A percentile compares a stretch with the other conserved stretches of the same genome.
phyloP scores from a whole-genome alignment of 2,113 vertebrate genomes.

The Cyphomyrus discorhynchus region DNA sequence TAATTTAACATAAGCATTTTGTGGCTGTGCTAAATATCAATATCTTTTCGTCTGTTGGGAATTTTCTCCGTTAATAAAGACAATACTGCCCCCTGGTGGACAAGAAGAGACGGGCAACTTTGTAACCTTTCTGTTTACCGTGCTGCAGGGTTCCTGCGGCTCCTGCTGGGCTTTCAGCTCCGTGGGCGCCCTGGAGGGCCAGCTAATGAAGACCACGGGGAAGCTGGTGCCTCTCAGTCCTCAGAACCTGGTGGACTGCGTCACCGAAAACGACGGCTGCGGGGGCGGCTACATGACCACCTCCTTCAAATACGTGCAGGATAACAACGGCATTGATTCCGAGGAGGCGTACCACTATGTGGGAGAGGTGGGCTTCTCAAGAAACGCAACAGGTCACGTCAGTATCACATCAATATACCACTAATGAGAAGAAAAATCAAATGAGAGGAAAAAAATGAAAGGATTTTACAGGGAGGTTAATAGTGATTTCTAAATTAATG shows the following conservation, averaged over 20 bases:
- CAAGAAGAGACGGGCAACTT: background rate
- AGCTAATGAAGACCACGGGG: constrained; percentile 72
- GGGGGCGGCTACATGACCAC: constrained; percentile 89
- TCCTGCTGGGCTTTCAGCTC: constrained; percentile 97
- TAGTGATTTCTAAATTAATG: background rate
- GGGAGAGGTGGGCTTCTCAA: constrained; percentile 60
- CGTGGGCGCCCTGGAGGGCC: constrained; percentile 82
- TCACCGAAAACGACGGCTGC: constrained; percentile 75
- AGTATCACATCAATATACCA: background rate
- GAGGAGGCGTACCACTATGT: constrained; percentile 79
- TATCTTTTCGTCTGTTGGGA: background rate
- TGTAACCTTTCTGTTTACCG: background rate
- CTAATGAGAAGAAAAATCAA: background rate
- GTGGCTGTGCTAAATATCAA: background rate
- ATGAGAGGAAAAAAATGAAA: background rate
- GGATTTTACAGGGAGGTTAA: background rate
- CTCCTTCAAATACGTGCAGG: constrained; percentile 78
- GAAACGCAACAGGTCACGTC: background rate
- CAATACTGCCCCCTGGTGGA: constrained; percentile 30
- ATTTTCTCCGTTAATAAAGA: background rate
- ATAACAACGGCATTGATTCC: constrained; percentile 83
- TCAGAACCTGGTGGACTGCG: constrained; percentile 93
- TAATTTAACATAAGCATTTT: background rate
- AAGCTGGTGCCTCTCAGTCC: constrained; percentile 76
- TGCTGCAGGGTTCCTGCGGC: constrained; percentile 75